Base-by-base conservation (phyloP, 1,140 invertebrate genomes). In the Tetragonula clypearis region DNA sequence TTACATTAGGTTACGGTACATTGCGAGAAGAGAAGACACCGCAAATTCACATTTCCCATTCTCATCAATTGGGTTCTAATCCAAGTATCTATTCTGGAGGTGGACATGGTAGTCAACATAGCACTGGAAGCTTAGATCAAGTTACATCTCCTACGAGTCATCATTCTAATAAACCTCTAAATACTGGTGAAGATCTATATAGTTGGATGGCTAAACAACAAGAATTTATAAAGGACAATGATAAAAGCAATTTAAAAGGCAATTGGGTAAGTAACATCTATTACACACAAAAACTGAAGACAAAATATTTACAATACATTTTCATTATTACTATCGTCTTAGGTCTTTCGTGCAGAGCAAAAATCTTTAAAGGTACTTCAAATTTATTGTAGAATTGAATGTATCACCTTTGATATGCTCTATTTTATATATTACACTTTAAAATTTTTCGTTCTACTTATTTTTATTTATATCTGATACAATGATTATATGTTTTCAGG, bases 181-280 rank as follows among this genome's bases (percentile, higher is more conserved):
- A 93, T 86, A 90, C 96, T 12, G 96, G 96, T n/a, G 98, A 99
- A 93, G 98, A 98, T 95, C 95, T 99, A 60, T 99, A 99, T 92
- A 98, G 97, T 85, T 99, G 98, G 98, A 99, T 99, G 98, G 97
- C 98, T 0, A 98, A 98, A 91, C 98, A 99, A 90, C 98, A 99
- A 92, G 96, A 97, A 86, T 96, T 95, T 86, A 96, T 95, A 35
- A 96, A 95, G 58, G 93, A 94, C 81, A 93, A 93, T 69, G 94
- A 94, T 60, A 94, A 95, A 92, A 93, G 87, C 92, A 95, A 93
- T 84, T 90, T 95, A 23, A 94, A 94, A 83, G 94, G 93, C 87
- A 95, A 95, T 83, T 95, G 94, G 94, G 95, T 95, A 91, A 89
- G 89, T 19, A 74, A n/a, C 53, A 41, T 30, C 26, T 53, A 17